Evolutionary conservation across 1,140 invertebrate genomes (phyloP), one percentile per base, ranked within the genome.

Genomic region (Heliconius hewitsoni): DNA sequence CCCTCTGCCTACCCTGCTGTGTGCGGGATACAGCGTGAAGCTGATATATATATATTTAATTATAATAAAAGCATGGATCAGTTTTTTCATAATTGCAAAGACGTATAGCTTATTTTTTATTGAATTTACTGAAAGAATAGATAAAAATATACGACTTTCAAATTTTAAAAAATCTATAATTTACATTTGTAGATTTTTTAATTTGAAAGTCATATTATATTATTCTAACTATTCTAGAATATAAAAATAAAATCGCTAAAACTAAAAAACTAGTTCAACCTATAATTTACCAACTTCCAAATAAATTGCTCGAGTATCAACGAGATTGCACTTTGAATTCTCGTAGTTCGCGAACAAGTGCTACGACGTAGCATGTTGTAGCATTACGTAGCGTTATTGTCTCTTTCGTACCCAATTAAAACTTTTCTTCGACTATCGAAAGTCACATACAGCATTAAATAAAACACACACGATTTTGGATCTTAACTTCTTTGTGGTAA

Each of bases 381-480:
- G 73, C 55, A 39, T 78, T 73, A 73, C 77, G 71, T 77, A 77
- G 73, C 72, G 55, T 50, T 55, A 71, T 78, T 50, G 72, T 74
- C 71, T 74, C 77, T 78, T 78, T 78, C 72, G 72, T 78, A 74
- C 71, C 77, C 77, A 78, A 78, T 78, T 78, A 78, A 78, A 78
- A 78, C 77, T 78, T 78, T 78, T 74, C 77, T 77, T 72, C 76
- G 27, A 27, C 70, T 71, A 77, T 77, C 66, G 60, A 30, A 42
- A 71, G 76, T 30, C 70, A 77, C 76, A 77, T 77, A 77, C 66
- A 71, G 66, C 66, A 18, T 39, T 19, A 42, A 71, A 72, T 18
- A 18, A 8, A n/a, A 39, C 23, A 42, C 71, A 72, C 8, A 39
- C 71, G 34, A 39, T 39, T 42, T 72, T 72, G 8, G 71, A 72